These are phyloP conservation scores for Drosophila navojoa DNA, from an alignment of 1,140 invertebrate species.

Conservation along the genomic window DNA sequence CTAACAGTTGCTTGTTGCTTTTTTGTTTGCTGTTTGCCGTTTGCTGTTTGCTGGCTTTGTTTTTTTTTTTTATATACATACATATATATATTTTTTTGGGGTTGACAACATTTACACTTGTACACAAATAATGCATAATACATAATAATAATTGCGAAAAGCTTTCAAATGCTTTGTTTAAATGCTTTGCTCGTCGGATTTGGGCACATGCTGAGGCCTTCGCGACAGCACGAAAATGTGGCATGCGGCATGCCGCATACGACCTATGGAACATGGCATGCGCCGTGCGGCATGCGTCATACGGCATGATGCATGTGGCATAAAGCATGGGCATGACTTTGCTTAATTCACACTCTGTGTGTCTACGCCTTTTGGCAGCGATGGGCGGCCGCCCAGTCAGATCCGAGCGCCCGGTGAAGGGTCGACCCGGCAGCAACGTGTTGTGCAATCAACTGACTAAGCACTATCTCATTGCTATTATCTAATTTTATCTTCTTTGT, in stretches of 20 bases:
- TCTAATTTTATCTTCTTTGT: neutral
- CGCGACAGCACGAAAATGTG: constrained; percentile 9
- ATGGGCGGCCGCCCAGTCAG: constrained; percentile 2
- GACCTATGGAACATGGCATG: constrained; percentile 6
- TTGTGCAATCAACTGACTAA: constrained; percentile 35
- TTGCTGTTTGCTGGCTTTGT: constrained; percentile 11
- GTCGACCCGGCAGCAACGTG: constrained; percentile 12
- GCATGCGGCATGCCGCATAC: constrained; percentile 24
- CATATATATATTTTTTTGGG: neutral
- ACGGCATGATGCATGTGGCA: constrained; percentile 28
- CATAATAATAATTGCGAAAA: constrained; percentile 77
- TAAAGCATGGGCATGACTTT: constrained; percentile 25
- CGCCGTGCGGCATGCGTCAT: constrained; percentile 4
- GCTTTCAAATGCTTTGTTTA: constrained; percentile 54
- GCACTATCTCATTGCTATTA: constrained; percentile 24
- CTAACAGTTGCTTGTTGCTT: constrained; percentile 2
- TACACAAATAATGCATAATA: constrained; percentile 61
- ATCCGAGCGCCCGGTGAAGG: constrained; percentile 10
- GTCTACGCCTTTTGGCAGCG: neutral
- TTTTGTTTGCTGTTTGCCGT: neutral
- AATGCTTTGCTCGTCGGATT: constrained; percentile 40
- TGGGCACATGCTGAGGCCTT: constrained; percentile 31
- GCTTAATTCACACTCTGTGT: constrained; percentile 1
- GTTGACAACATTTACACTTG: constrained; percentile 65
- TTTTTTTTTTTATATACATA: constrained; percentile 16